Conservation (phyloP, 2,888 invertebrate genomes). For the Volucella inanis region DNA sequence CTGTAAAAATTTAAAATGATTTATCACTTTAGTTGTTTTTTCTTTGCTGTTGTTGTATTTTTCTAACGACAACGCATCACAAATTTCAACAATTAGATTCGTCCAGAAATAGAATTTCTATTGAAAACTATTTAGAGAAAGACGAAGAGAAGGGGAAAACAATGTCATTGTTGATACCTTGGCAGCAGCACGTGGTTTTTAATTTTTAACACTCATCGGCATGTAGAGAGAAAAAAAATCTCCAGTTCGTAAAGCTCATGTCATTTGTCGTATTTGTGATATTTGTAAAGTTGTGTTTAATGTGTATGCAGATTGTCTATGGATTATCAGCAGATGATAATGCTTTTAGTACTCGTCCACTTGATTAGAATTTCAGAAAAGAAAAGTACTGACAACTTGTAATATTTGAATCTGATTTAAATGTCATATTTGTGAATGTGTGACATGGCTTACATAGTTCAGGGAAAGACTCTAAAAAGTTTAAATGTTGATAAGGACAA, state of each 20-base stretch:
- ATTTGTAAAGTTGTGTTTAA: neutral
- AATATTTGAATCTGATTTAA: neutral
- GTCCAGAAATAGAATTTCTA: conserved; percentile 39
- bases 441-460: no score
- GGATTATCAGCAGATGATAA: conserved; percentile 49
- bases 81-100: conserved; percentile 17
- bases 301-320: neutral
- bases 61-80: conserved; percentile 24
- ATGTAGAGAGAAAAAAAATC: conserved; percentile 18
- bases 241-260: conserved; percentile 49
- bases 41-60: neutral
- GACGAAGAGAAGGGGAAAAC: conserved; percentile 16
- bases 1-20: conserved; percentile 58
- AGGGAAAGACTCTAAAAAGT: no score
- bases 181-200: conserved; percentile 10
- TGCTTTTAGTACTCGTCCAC: neutral
- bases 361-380: neutral
- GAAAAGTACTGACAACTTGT: neutral
- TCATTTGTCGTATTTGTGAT: conserved; percentile 16
- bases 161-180: conserved; percentile 34
- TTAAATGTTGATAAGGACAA: no score
- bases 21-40: conserved; percentile 49
- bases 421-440: neutral
- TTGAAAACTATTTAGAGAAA: conserved; percentile 20
- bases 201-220: neutral